A percentile compares a stretch with the other conserved stretches of the same genome.
Conservation (phyloP, 2,113 vertebrate genomes). For the Physeter macrocephalus region DNA sequence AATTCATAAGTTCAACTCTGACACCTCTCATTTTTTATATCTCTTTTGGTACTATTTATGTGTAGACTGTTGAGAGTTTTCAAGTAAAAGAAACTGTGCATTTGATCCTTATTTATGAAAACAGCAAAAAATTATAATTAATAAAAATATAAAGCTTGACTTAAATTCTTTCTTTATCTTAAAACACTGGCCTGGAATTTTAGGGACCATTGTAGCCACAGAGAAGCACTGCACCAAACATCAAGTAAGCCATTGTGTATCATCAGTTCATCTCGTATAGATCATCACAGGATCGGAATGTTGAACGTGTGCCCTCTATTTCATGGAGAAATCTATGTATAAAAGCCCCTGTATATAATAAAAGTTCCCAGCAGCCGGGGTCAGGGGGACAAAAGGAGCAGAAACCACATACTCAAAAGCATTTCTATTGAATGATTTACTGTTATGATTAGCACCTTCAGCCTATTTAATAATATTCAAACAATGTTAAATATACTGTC, state of each 20-base stretch:
- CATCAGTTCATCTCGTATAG: not conserved
- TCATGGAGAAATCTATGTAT: not conserved
- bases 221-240: not conserved
- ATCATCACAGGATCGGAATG: not conserved
- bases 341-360: not conserved
- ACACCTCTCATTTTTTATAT: not conserved
- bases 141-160: not conserved
- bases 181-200: not conserved
- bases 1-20: not conserved
- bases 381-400: not conserved
- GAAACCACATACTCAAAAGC: constrained; percentile 5
- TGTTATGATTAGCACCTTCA: constrained; percentile 36
- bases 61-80: not conserved
- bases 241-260: not conserved
- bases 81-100: not conserved
- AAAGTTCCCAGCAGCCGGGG: not conserved
- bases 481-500: not conserved
- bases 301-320: not conserved
- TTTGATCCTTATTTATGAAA: not conserved
- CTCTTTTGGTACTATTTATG: not conserved
- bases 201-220: not conserved
- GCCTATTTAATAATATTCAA: constrained; percentile 21
- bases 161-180: not conserved
- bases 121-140: not conserved
- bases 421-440: not conserved